These are phyloP conservation scores for Tipula confusa DNA, from an alignment of 2,888 invertebrate genomes.

Conservation along the genomic window DNA sequence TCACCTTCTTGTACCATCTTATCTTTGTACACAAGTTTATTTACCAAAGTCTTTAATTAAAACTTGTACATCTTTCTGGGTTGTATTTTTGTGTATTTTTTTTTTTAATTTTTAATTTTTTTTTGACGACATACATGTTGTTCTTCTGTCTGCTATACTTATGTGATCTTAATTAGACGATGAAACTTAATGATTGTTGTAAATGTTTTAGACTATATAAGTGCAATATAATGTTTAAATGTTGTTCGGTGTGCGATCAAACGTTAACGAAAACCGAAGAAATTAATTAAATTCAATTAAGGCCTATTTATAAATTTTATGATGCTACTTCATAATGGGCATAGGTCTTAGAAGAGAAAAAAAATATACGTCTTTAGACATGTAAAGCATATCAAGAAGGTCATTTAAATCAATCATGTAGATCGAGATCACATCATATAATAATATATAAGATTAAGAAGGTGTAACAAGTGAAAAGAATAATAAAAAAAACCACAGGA, in stretches of 20 bases:
- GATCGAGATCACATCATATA: not conserved
- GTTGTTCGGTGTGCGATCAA: not conserved
- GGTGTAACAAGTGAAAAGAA: slow-evolving; percentile 20
- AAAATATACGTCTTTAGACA: not conserved
- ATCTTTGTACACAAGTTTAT: not conserved
- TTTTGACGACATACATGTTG: not conserved
- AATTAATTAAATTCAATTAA: slow-evolving; percentile 3
- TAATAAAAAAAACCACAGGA: not conserved
- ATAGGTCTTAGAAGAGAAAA: not conserved
- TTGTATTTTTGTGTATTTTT: not conserved
- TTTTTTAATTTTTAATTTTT: too few relatives aligned
- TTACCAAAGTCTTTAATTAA: not conserved
- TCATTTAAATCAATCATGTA: not conserved
- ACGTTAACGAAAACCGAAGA: not conserved
- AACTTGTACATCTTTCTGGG: not conserved
- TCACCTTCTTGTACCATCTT: not conserved
- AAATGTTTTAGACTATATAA: not conserved
- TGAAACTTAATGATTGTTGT: not conserved
- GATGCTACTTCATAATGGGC: not conserved
- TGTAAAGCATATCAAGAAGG: not conserved
- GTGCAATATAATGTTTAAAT: not conserved
- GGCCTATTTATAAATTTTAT: not conserved
- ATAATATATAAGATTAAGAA: not conserved
- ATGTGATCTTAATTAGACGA: not conserved
- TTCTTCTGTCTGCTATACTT: not conserved